Percentiles rank a stretch among this genome's conserved stretches.
Conservation (phyloP, 2,113 vertebrate genomes). For the Ageneiosus marmoratus region DNA sequence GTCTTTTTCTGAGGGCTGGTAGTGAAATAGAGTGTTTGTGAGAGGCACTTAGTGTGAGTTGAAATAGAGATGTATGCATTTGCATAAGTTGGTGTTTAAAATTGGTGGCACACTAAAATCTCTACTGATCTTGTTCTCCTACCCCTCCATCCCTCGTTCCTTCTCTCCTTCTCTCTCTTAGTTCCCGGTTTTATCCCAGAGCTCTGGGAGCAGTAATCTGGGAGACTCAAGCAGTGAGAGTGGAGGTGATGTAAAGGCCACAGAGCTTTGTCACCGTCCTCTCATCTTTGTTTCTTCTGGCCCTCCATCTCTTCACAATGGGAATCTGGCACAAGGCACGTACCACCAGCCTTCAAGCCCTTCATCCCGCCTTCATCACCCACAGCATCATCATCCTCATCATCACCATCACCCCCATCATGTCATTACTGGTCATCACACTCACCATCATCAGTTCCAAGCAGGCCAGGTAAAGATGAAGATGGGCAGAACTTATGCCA, state of each 20-base stretch:
- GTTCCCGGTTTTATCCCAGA: constrained; percentile 83
- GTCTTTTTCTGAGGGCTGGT: background rate
- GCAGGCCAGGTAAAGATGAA: constrained; percentile 66
- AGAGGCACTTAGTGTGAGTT: background rate
- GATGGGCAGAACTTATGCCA: background rate
- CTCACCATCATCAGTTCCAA: constrained; percentile 70
- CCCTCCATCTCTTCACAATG: constrained; percentile 69
- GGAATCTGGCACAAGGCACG: constrained; percentile 70
- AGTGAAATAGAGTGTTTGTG: background rate
- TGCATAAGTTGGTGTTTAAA: background rate
- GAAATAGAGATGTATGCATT: background rate
- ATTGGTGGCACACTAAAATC: background rate
- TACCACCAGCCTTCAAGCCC: constrained; percentile 83
- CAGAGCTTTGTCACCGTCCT: constrained; percentile 80
- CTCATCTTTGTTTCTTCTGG: constrained; percentile 76
- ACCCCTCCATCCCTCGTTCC: constrained; percentile 69
- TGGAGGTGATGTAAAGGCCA: constrained; percentile 79
- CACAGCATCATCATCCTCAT: constrained; percentile 73
- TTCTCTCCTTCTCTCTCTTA: constrained; percentile 74
- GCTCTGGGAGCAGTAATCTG: constrained; percentile 68
- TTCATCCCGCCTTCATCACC: constrained; percentile 85
- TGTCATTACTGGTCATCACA: constrained; percentile 70
- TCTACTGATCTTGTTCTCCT: constrained; percentile 41
- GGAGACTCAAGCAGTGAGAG: constrained; percentile 79
- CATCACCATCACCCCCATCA: constrained; percentile 73